Evolutionary conservation across 1,140 invertebrate genomes (phyloP).

Genomic region (Aphis craccivora): DNA sequence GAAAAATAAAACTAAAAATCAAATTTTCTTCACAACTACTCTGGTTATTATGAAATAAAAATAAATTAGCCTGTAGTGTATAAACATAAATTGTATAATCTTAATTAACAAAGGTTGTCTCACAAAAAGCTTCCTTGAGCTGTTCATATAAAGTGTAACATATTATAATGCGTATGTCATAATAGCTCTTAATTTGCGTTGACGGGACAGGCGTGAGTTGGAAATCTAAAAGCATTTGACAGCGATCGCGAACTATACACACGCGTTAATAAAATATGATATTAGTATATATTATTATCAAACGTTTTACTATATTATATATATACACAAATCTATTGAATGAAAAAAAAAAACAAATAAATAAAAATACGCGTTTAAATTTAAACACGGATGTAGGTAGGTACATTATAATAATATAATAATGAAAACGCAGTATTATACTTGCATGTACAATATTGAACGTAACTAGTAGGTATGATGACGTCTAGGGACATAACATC

Average conservation of each 20-base stretch:
- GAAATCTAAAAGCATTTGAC: not conserved
- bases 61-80: not conserved
- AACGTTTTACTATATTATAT: not conserved
- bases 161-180: not conserved
- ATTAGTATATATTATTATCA: not conserved
- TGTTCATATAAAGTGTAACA: not conserved
- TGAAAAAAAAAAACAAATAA: not conserved
- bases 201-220: not conserved
- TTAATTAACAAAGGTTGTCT: not conserved
- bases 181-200: slow-evolving; percentile 16
- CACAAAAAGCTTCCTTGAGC: not conserved
- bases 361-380: not conserved
- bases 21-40: not conserved
- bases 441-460: not conserved
- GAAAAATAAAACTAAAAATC: not conserved
- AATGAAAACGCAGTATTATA: not conserved
- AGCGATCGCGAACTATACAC: not conserved
- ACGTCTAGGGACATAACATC: not conserved
- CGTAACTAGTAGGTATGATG: not conserved
- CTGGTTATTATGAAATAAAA: not conserved
- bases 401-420: not conserved
- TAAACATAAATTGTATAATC: not conserved
- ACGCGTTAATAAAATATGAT: not conserved
- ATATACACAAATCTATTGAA: not conserved
- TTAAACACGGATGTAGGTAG: not conserved